These are phyloP conservation scores for Taenioides sp. DNA, from an alignment of 2,797 vertebrate species.

Conservation along the genomic window DNA sequence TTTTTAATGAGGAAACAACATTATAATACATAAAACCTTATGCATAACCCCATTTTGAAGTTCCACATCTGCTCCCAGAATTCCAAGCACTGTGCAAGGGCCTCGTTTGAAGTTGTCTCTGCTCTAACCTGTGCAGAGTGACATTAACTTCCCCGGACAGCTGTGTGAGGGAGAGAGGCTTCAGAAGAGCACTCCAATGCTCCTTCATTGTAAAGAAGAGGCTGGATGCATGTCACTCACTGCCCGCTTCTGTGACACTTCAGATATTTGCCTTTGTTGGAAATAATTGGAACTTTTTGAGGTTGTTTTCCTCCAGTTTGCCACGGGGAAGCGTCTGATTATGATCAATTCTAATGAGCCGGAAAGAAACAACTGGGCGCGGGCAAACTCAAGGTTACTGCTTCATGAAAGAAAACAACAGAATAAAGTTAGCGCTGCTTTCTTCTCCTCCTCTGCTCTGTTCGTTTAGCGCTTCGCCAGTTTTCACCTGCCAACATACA, in stretches of 20 bases:
- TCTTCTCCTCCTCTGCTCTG: background rate
- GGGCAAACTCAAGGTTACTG: conserved; percentile 32
- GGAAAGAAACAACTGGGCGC: conserved; percentile 29
- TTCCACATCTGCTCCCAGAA: conserved; percentile 10
- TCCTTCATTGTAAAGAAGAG: conserved; percentile 29
- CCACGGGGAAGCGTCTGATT: conserved; percentile 56
- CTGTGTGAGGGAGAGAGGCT: conserved; percentile 11
- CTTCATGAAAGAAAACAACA: conserved; percentile 24
- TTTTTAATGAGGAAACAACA: too few species aligned
- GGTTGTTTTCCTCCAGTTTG: conserved; percentile 39
- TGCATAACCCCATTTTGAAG: conserved; percentile 1
- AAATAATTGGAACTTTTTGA: conserved; percentile 58
- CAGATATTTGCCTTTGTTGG: conserved; percentile 47
- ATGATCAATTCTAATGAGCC: conserved; percentile 62
- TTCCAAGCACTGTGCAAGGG: conserved; percentile 11
- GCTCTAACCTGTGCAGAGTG: conserved; percentile 48
- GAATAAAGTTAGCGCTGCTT: conserved; percentile 14
- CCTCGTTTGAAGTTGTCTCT: conserved; percentile 64
- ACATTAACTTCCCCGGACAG: conserved; percentile 50
- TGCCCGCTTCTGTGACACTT: conserved; percentile 40
- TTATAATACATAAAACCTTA: too few species aligned
- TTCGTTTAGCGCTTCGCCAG: background rate
- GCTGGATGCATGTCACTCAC: conserved; percentile 55
- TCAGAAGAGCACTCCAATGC: conserved; percentile 44
- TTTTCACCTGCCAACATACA: background rate